Evolutionary conservation across 2,797 vertebrate genomes (phyloP).

Genomic region (Phrynocephalus guinanensis): DNA sequence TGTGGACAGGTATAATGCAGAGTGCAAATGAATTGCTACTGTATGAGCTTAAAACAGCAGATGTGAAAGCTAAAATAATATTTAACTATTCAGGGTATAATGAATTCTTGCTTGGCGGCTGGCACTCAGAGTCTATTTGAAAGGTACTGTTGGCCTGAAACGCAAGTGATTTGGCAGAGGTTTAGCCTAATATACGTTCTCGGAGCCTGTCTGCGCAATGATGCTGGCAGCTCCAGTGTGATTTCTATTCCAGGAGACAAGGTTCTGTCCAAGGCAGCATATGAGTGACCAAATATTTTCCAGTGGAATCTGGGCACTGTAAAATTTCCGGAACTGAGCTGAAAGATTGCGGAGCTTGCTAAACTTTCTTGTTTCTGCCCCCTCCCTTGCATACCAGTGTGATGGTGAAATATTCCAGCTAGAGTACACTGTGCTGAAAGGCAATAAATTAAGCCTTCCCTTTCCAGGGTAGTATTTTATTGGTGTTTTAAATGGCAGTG

Average conservation of each 20-base stretch:
- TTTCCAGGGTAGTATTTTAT: slow-evolving; percentile 49
- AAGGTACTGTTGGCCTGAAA: slow-evolving; percentile 76
- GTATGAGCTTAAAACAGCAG: slow-evolving; percentile 70
- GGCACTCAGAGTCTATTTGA: slow-evolving; percentile 75
- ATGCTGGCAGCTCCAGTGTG: slow-evolving; percentile 79
- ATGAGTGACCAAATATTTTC: slow-evolving; percentile 83
- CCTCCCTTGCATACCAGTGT: slow-evolving; percentile 70
- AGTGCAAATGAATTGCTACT: slow-evolving; percentile 72
- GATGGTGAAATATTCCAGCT: slow-evolving; percentile 78
- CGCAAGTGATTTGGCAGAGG: slow-evolving; percentile 79
- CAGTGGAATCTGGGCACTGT: slow-evolving; percentile 82
- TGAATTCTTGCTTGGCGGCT: slow-evolving; percentile 77
- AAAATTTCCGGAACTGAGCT: slow-evolving; percentile 79
- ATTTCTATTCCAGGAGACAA: slow-evolving; percentile 85
- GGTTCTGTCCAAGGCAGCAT: slow-evolving; percentile 77
- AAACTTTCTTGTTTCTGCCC: slow-evolving; percentile 68
- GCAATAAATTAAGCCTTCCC: slow-evolving; percentile 50
- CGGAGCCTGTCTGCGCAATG: slow-evolving; percentile 79
- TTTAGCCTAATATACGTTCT: slow-evolving; percentile 78
- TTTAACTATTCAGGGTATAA: slow-evolving; percentile 72
- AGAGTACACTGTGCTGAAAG: slow-evolving; percentile 54
- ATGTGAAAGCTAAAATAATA: slow-evolving; percentile 76
- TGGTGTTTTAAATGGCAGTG: slow-evolving; percentile 30
- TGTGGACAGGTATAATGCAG: slow-evolving; percentile 64
- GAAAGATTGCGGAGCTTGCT: slow-evolving; percentile 76